Evolutionary conservation across 2,113 vertebrate genomes (phyloP).

Genomic region (Columba janthina): DNA sequence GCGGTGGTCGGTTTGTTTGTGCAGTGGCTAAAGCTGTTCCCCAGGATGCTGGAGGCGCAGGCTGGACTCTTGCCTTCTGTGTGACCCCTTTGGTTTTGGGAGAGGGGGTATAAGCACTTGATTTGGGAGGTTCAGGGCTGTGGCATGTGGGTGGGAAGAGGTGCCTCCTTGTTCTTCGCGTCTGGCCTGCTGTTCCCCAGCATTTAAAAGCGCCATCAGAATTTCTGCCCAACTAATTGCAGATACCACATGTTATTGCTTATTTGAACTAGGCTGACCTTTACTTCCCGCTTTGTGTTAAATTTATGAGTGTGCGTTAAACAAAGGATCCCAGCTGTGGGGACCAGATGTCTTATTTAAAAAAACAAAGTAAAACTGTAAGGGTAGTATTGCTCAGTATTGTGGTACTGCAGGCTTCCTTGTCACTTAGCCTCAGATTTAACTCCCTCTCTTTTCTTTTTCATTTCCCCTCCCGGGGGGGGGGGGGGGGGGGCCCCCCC

Average conservation of each 20-base stretch:
- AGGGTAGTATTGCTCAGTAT: neutral
- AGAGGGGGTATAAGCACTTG: neutral
- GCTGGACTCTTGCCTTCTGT: neutral
- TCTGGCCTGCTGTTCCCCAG: neutral
- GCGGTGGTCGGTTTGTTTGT: neutral
- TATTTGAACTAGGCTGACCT: neutral
- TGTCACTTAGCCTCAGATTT: neutral
- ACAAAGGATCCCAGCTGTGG: neutral
- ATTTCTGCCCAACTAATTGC: neutral
- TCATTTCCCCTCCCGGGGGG: accelerated
- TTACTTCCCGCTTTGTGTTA: neutral
- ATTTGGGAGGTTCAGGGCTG: neutral
- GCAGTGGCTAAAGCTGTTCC: neutral
- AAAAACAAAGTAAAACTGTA: neutral
- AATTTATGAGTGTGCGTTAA: neutral
- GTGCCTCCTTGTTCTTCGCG: neutral
- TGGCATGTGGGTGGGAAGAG: neutral
- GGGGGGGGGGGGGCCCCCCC: too few relatives aligned
- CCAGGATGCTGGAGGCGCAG: neutral
- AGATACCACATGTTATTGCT: neutral
- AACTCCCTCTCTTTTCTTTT: neutral
- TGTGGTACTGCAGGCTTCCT: neutral
- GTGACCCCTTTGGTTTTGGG: neutral
- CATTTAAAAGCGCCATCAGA: neutral
- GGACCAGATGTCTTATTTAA: neutral